phyloP scores from a whole-genome alignment of 1,140 invertebrate genomes.

The Tetragnatha versicolor region DNA sequence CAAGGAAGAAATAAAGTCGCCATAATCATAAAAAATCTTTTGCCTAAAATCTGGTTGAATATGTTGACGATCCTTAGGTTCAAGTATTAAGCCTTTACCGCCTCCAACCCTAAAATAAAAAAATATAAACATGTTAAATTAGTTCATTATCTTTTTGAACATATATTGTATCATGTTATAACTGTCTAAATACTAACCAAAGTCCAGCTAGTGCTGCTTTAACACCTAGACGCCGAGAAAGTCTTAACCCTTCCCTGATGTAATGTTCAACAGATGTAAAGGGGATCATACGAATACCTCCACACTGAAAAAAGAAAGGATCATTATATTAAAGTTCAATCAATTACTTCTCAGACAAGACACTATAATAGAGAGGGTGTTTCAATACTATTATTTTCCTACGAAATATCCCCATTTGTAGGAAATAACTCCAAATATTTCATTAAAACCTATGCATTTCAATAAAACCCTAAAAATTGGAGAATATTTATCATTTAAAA shows the following conservation, averaged over 20 bases:
- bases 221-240: constrained; percentile 57
- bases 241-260: constrained; percentile 55
- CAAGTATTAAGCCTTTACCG: constrained; percentile 59
- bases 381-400: too few relatives aligned
- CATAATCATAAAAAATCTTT: constrained; percentile 59
- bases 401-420: too few relatives aligned
- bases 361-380: too few relatives aligned
- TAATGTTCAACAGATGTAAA: constrained; percentile 54
- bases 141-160: background rate
- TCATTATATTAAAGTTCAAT: background rate
- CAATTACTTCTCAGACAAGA: too few relatives aligned
- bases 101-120: constrained; percentile 58
- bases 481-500: too few relatives aligned
- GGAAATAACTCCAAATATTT: too few relatives aligned
- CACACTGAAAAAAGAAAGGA: constrained; percentile 49
- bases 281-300: constrained; percentile 56
- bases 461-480: too few relatives aligned
- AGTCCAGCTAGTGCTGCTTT: constrained; percentile 59
- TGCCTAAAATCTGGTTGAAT: constrained; percentile 57
- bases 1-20: constrained; percentile 59
- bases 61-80: constrained; percentile 50
- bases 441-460: too few relatives aligned
- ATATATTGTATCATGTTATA: too few relatives aligned
- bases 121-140: background rate
- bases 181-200: too few relatives aligned